A percentile compares a stretch with the other conserved stretches of the same genome.
Evolutionary conservation across 1,140 invertebrate species (phyloP).

Genomic region (Ectropis grisescens): DNA sequence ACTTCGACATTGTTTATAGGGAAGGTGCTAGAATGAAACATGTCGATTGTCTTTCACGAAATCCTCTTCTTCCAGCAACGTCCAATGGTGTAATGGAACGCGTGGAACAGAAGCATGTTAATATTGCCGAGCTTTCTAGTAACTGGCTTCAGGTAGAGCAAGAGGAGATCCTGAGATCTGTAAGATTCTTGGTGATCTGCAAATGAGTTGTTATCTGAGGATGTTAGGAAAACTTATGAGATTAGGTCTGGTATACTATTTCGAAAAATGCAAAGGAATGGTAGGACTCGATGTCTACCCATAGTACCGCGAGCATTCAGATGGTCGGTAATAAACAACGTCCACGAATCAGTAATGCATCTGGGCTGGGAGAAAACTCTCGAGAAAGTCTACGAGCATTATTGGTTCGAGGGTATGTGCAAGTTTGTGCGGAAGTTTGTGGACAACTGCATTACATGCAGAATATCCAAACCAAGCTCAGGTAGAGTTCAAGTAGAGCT

Average conservation of each 20-base stretch:
- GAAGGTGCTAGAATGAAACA: conserved; percentile 6
- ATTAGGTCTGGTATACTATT: no score
- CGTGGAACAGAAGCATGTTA: no score
- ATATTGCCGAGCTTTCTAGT: no score
- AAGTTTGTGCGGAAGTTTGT: conserved; percentile 30
- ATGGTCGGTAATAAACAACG: conserved; percentile 29
- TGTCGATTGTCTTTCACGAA: conserved; percentile 10
- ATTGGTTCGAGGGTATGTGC: conserved; percentile 17
- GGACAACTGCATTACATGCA: conserved; percentile 14
- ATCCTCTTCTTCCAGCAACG: conserved; percentile 3
- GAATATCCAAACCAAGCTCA: conserved; percentile 3
- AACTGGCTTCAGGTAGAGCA: no score
- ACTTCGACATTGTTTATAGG: conserved; percentile 8
- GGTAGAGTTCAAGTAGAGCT: conserved; percentile 7
- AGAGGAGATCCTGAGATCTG: no score
- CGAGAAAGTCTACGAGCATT: conserved; percentile 16
- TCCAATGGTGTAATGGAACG: no score
- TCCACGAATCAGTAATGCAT: conserved; percentile 28
- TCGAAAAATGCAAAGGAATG: conserved; percentile 6
- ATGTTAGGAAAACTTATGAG: no score
- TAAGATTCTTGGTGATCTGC: no score
- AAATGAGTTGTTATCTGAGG: no score
- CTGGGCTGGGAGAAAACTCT: conserved; percentile 26
- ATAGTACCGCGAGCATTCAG: conserved; percentile 24
- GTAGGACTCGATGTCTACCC: conserved; percentile 18